Base-by-base conservation (phyloP, 2,797 vertebrate genomes). In the Austrolebias charrua region DNA sequence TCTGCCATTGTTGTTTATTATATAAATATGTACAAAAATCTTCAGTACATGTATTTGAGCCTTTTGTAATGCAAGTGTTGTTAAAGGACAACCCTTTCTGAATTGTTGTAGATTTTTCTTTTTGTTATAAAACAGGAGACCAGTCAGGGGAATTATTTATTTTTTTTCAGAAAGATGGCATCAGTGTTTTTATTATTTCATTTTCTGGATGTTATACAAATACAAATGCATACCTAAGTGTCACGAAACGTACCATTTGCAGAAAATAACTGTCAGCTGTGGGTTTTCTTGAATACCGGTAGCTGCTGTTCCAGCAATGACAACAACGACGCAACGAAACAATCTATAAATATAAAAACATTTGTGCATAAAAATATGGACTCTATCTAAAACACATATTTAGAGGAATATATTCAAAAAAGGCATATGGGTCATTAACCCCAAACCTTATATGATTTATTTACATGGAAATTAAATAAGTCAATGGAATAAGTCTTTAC, bases 231-330 rank as follows among this genome's bases (percentile, higher is more conserved):
- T 18, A 42, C 9, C 4, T 12, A 55, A 42, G 3, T 42, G 6
- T 55, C n/a, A n/a, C 8, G 31, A 13, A 13, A 19, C 19, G 40
- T 55, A 24, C 35, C 53, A 20, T 35, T 10, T 5, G 12, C 33
- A 40, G 35, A 19, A 55, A 55, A 55, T 40, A 40, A 33, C 7
- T 38, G n/a, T 40, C 35, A 42, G 53, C 20, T 20, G 35, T 14
- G 53, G 35, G 20, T 38, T 33, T 55, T 38, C 53, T 38, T 55
- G 53, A 55, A n/a, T n/a, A 55, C n/a, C n/a, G n/a, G n/a, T 40
- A 40, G 53, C 20, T 55, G 53, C 53, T 55, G 53, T 55, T 55
- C 53, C 18, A 55, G 53, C 35, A 55, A 4, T 14, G 35, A 28
- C 5, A 46, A 19, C 52, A 13, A 33, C 20, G 13, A 19, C 24